These are phyloP conservation scores for Ascidia mentula DNA, from an alignment of 23 tunicate genomes.

Conservation along the genomic window DNA sequence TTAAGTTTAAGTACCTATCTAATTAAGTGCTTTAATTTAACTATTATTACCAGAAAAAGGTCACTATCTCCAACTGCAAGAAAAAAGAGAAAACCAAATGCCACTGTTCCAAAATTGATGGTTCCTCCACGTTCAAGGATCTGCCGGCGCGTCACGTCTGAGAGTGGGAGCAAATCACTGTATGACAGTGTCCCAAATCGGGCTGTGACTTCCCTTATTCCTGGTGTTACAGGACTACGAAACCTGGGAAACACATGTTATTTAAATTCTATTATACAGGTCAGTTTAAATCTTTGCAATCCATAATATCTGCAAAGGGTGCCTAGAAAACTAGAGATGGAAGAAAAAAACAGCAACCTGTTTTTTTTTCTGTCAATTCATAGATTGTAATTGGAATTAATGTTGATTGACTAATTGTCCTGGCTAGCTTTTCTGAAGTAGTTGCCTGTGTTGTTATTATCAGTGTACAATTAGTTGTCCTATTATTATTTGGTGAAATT, in stretches of 20 bases:
- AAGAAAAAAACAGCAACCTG: too few relatives aligned
- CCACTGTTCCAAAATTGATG: not conserved
- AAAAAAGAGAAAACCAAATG: not conserved
- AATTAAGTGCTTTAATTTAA: too few relatives aligned
- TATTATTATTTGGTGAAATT: too few relatives aligned
- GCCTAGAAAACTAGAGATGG: too few relatives aligned
- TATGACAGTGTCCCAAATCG: constrained; percentile 80
- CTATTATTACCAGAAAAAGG: not conserved
- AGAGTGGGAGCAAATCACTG: constrained; percentile 47
- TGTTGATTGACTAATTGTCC: too few relatives aligned
- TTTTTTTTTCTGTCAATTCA: too few relatives aligned
- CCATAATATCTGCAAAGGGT: too few relatives aligned
- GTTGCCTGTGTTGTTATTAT: too few relatives aligned
- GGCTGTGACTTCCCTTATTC: constrained; percentile 86
- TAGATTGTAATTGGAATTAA: too few relatives aligned
- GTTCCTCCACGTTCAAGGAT: not conserved
- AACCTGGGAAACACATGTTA: constrained; percentile 98
- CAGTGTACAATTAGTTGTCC: too few relatives aligned
- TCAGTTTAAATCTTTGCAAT: not conserved
- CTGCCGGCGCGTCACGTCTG: not conserved
- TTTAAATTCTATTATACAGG: constrained; percentile 93
- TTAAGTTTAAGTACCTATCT: too few relatives aligned
- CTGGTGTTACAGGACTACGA: constrained; percentile 92
- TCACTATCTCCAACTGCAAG: not conserved
- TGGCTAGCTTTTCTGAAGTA: too few relatives aligned